Base-by-base conservation (phyloP, 2,888 invertebrate species). In the Allacma fusca region DNA sequence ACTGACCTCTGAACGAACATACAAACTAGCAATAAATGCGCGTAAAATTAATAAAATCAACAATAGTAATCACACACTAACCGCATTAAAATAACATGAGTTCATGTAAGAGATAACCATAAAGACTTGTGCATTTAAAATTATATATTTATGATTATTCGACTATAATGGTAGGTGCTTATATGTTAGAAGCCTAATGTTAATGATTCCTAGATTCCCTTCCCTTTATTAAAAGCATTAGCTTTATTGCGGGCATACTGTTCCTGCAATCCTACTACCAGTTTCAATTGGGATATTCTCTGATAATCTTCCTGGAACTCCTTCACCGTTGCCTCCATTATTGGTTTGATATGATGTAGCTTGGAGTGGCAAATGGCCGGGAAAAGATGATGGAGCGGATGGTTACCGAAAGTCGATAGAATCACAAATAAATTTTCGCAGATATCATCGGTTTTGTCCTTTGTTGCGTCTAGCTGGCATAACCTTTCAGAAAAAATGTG, bases 321-420 rank as follows among this genome's bases (percentile, higher is more conserved):
- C 40, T 89, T 86, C 83, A 91, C 91, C 34, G 91, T 92, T 80
- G 91, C 88, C 13, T 90, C 81, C 16, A 92, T 88, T 0, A 89
- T 88, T 0, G 92, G 91, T 85, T 91, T 90, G 1, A 94, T 87
- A 71, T 91, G 89, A 2, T 90, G 89, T 19, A 95, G 86, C 76
- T 91, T 89, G 0, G 90, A 91, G 84, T 94, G 94, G 86, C 95
- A 94, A 43, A 95, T 84, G 0, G 93, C 92, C 0, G 94, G 95
- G 83, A 95, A 92, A n/a, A 95, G 87, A 86, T 95, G 95, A 86
- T 95, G 94, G 1, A 94, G 87, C 0, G 89, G 89, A 85, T 95
- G 95, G 78, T 92, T 91, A 0, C 94, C 94, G 84, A 93, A 94
- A 80, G 91, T 89, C 0, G 92, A 92, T 40, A 76, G 9, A 12